Base-by-base conservation (phyloP, 2,113 vertebrate genomes). In the mouse (Mus musculus) region DNA sequence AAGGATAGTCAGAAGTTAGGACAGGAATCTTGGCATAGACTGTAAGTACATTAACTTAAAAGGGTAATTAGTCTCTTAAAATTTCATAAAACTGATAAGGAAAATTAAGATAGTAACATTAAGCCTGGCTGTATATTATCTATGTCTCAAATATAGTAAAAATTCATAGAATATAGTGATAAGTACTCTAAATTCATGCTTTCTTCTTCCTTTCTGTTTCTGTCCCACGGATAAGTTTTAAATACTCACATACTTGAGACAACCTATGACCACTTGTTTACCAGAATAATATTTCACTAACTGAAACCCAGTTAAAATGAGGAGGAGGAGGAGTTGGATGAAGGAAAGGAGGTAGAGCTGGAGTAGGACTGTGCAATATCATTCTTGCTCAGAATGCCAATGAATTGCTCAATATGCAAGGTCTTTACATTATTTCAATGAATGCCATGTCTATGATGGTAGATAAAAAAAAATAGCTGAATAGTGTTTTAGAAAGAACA, bases 71-170 rank as follows among this genome's bases (percentile, higher is more conserved):
- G 54, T 49, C 59, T 82, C 28, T 84, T 11, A 72, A 89, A 87
- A 82, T 20, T 67, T 78, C 16, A 93, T 24, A 56, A 85, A 94
- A 80, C 7, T 93, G 4, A 73, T 54, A 65, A 12, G 6, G 11
- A 67, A 96, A 95, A 75, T 88, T 90, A 82, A 82, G 13, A 52
- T 36, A 36, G 75, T 69, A 84, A 91, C 65, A 9, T 1, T 49
- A 73, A 94, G 2, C 13, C 30, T 59, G 42, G 24, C 26, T 89
- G 24, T 65, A 49, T 54, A 90, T 42, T 84, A 12, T 12, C 28
- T 39, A n/a, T 8, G 4, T 67, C 39, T 39, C 46, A 2, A 2
- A 92, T 39, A 67, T 75, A 96, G n/a, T 7, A 78, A 93, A 93
- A 89, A 67, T 16, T 4, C 39, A 30, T n/a, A 30, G 0, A 93